Base-by-base conservation (phyloP, 2,888 invertebrate genomes). In the Coenonympha glycerion region DNA sequence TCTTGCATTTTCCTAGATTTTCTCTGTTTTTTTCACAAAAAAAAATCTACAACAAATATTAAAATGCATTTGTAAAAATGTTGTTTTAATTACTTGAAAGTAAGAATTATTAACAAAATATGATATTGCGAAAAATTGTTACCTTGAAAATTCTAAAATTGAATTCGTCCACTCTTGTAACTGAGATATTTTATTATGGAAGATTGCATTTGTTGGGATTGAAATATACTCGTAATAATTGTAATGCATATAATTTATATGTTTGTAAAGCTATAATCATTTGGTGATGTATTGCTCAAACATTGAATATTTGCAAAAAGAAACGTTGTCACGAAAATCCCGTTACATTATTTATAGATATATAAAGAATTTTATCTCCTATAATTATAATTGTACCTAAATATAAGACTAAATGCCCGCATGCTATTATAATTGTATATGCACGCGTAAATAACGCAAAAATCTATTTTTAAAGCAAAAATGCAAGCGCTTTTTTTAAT, bases 401-500 rank as follows among this genome's bases (percentile, higher is more conserved):
- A 52, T 57, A 63, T 76, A 76, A 79, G 70, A 71, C 76, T 79
- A 73, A 76, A 75, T 60, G 82, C 83, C 80, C 75, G 77, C 77
- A 76, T 67, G 83, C 82, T 83, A 73, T 73, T 83, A 73, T 73
- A 71, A 65, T 78, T 82, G 82, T 83, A 76, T 78, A 63, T 76
- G 84, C 86, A 85, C 85, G 86, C 84, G 77, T 33, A 9, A 18
- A n/a, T 19, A 31, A 8, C 24, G 34, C 24, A 4, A n/a, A 45
- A 45, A 16, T 16, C 6, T 24, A 18, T 16, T 33, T 45, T 31
- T 13, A 6, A 44, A 11, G n/a, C 18, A 28, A 28, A 16, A 34
- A 31, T 11, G 22, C 39, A 40, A 33, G 6, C 21, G 13, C 16
- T 39, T 24, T 37, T 21, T 39, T 15, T 24, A 1, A 39, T 24